These are phyloP conservation scores for Anticlea derivata DNA, from an alignment of 2,888 invertebrate species.

Conservation along the genomic window DNA sequence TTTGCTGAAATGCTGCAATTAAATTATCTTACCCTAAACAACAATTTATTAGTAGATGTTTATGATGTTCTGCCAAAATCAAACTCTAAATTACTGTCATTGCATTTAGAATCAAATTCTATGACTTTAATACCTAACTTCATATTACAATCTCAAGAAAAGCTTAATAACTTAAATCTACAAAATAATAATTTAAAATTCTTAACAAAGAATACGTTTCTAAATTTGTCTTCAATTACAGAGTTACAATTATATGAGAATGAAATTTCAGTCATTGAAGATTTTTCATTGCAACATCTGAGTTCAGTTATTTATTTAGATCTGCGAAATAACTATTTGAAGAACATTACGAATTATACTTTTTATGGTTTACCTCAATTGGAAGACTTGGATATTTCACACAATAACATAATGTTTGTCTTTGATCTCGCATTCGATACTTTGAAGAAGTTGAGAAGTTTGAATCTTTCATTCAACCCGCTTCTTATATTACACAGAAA, in stretches of 20 bases:
- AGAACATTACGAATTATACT: conserved; percentile 87
- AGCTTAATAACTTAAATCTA: conserved; percentile 92
- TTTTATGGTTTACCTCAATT: conserved; percentile 90
- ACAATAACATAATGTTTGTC: conserved; percentile 87
- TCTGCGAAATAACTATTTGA: conserved; percentile 89
- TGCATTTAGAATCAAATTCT: conserved; percentile 91
- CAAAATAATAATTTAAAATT: conserved; percentile 90
- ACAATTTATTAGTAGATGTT: conserved; percentile 89
- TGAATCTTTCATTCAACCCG: conserved; percentile 92
- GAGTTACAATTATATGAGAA: conserved; percentile 91
- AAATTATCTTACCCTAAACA: conserved; percentile 93
- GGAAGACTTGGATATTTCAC: conserved; percentile 90
- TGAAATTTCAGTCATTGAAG: conserved; percentile 90
- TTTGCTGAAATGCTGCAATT: conserved; percentile 89
- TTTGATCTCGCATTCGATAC: conserved; percentile 90
- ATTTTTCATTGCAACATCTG: conserved; percentile 91
- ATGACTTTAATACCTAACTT: conserved; percentile 89
- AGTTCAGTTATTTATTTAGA: conserved; percentile 90
- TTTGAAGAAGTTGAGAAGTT: conserved; percentile 88
- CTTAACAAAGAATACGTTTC: conserved; percentile 88
- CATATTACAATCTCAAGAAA: conserved; percentile 90
- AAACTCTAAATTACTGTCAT: conserved; percentile 87
- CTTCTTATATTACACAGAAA: conserved; percentile 88
- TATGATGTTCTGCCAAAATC: conserved; percentile 91
- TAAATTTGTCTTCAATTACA: conserved; percentile 89